Conservation (phyloP, 2,797 vertebrate species). For the Fistularia commersonii region DNA sequence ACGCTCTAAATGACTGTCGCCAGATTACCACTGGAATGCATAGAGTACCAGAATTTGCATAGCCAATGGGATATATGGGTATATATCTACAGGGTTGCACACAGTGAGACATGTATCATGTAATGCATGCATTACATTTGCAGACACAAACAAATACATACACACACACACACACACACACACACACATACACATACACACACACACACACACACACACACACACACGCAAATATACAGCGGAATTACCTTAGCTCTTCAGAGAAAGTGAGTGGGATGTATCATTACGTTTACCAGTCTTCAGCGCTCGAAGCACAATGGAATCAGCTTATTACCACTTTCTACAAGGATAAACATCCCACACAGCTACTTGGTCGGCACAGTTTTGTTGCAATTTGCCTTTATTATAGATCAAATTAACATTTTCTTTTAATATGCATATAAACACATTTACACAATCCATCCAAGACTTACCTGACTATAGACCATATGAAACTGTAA, state of each 20-base stretch:
- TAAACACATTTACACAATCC: no score
- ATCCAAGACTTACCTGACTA: neutral
- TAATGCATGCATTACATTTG: constrained; percentile 51
- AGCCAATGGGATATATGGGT: constrained; percentile 35
- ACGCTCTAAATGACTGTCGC: constrained; percentile 42
- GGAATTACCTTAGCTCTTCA: constrained; percentile 61
- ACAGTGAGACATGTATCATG: constrained; percentile 54
- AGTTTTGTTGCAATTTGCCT: constrained; percentile 65
- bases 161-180: no score
- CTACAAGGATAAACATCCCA: constrained; percentile 72
- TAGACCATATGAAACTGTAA: neutral
- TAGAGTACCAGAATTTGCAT: constrained; percentile 55
- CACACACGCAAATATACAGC: constrained; percentile 27
- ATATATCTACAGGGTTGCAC: constrained; percentile 43
- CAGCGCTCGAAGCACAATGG: constrained; percentile 66
- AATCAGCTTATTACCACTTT: constrained; percentile 76
- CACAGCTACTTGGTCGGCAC: constrained; percentile 67
- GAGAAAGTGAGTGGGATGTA: constrained; percentile 62
- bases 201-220: no score
- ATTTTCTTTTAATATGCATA: constrained; percentile 45
- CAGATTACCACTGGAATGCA: constrained; percentile 44
- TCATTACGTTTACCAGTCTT: constrained; percentile 68
- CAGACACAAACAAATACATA: constrained; percentile 32
- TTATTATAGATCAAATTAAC: constrained; percentile 65
- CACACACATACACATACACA: no score